These are phyloP conservation scores for Eupeodes latifasciatus DNA, from an alignment of 2,888 invertebrate genomes.

Conservation along the genomic window DNA sequence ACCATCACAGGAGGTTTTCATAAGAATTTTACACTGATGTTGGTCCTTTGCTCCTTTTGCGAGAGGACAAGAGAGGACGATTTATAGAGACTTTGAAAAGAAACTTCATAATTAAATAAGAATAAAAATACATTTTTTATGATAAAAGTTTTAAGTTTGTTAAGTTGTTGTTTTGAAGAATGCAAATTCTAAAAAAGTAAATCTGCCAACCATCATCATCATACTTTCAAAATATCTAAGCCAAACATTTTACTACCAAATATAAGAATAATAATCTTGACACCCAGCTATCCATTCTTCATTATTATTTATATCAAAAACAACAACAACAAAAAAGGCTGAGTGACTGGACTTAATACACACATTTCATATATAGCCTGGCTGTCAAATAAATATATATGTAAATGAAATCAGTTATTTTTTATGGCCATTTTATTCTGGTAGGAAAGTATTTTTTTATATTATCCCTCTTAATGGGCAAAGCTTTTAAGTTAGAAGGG, in stretches of 20 bases:
- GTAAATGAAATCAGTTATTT: slow-evolving; percentile 1
- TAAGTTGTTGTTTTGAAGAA: no score
- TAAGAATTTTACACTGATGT: background rate
- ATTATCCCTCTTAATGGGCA: background rate
- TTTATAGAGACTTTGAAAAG: slow-evolving; percentile 2
- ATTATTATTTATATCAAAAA: background rate
- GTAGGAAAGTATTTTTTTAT: slow-evolving; percentile 19
- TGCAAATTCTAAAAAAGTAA: background rate
- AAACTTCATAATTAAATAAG: slow-evolving; percentile 60
- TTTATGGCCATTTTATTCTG: background rate
- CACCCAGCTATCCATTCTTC: slow-evolving; percentile 4
- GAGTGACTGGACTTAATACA: background rate
- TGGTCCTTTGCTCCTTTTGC: background rate
- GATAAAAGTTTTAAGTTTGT: slow-evolving; percentile 27
- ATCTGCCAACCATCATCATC: background rate
- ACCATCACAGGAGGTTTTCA: background rate
- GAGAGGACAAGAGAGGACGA: no score
- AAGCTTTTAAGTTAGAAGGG: slow-evolving; percentile 4
- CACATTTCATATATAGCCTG: background rate
- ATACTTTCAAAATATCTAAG: background rate
- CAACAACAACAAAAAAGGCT: slow-evolving; percentile 2
- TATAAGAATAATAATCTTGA: slow-evolving; percentile 15
- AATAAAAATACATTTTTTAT: slow-evolving; percentile 44
- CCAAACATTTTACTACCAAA: background rate
- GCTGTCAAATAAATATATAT: slow-evolving; percentile 3